Conservation (phyloP, 1,140 invertebrate species). For the Amyelois transitella region DNA sequence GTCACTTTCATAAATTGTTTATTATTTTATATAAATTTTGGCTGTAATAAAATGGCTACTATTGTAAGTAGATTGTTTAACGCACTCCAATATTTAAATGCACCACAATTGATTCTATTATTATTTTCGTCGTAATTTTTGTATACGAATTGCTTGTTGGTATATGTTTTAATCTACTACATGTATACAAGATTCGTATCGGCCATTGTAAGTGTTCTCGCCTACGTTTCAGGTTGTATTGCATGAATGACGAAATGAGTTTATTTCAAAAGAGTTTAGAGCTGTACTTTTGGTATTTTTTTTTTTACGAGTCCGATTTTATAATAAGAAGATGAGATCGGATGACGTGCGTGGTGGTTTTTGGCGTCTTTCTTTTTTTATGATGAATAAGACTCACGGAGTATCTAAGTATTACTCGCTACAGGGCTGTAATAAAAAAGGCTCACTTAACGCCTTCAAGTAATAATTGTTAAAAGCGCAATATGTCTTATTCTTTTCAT, state of each 20-base stretch:
- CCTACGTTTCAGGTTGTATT: constrained; percentile 7
- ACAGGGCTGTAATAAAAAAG: no score
- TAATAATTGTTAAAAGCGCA: no score
- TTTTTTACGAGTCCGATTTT: no score
- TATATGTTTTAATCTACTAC: not conserved
- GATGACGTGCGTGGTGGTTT: no score
- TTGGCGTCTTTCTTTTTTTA: no score
- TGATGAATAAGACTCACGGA: no score
- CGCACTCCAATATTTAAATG: not conserved
- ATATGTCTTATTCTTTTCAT: no score
- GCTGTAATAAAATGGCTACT: not conserved
- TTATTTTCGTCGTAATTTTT: not conserved
- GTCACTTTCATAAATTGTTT: not conserved
- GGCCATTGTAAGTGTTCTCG: constrained; percentile 27
- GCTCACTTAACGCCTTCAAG: no score
- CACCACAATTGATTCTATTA: not conserved
- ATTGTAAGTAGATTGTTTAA: not conserved
- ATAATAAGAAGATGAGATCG: no score
- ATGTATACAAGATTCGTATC: not conserved
- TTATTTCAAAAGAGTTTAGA: not conserved
- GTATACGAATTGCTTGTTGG: not conserved
- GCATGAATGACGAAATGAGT: not conserved
- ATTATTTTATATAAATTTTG: not conserved
- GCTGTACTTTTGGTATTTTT: not conserved
- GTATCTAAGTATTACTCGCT: no score